Base-by-base conservation (phyloP, 1,140 invertebrate species). In the Lepeophtheirus salmonis region DNA sequence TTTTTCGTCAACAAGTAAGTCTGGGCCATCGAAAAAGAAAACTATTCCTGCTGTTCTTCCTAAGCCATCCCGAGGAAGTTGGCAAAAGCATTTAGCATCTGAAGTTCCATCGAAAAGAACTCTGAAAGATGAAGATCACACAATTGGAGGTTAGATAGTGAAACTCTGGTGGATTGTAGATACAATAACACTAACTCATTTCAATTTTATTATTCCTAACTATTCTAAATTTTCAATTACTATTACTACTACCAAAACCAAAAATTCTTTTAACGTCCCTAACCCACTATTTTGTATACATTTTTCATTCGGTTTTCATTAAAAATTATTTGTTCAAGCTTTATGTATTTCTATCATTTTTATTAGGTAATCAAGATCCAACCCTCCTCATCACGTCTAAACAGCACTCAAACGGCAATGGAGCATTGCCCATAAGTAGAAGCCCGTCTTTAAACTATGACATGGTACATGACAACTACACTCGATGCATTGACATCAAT, bases 401-500 rank as follows among this genome's bases (percentile, higher is more conserved):
- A 10, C 30, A 6, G 6, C 63, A 61, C 2, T 67, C 68, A 49
- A 79, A 79, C 58, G 78, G 80, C 71, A 75, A 80, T 69, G 78
- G 79, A 66, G 71, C 78, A 20, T 16, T 64, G 16, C 60, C 66
- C 22, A 57, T 52, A 12, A 77, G 75, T 4, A 72, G 79, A 63
- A 77, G 78, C 58, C 78, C 76, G 63, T 79, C 77, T 1, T 70
- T 79, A 16, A 78, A 74, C 64, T 80, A 80, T 68, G 77, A 80
- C 65, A 74, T 78, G 4, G 75, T 75, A 25, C 76, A 79, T 68
- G 76, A 80, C 64, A 74, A 74, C 51, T 82, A 80, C 62, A 83
- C 82, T 0, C 77, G 76, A 67, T 82, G 82, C 50, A 78, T 84
- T 62, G 77, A 81, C 66, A 74, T 82, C 18, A 78, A 81, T 67